Base-by-base conservation (phyloP, 2,888 invertebrate species). In the Dione vanillae region DNA sequence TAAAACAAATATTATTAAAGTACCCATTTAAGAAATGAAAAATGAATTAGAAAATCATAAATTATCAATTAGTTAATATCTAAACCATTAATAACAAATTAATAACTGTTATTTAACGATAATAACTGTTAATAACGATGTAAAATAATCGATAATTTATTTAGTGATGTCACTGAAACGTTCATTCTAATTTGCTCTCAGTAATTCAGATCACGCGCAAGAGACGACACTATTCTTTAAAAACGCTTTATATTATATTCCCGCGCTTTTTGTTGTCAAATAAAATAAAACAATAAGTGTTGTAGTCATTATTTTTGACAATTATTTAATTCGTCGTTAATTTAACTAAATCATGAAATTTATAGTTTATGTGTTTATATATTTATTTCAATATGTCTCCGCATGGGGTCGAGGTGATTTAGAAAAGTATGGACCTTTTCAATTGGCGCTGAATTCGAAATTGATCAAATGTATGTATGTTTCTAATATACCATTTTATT, bases 371-470 rank as follows among this genome's bases (percentile, higher is more conserved):
- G 61, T 74, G 27, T 47, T 72, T 11, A n/a, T 72, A 43, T 80
- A 40, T 47, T 66, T 74, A 41, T 68, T 75, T 52, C 58, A 61
- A 14, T 58, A 68, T 20, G 64, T 40, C 5, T 43, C 52, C 16
- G 67, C 79, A 0, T 86, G 85, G 79, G 84, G 84, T 0, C 80
- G 86, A 9, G 86, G 87, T 0, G 89, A 89, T 69, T 80, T 88
- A 68, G 90, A 90, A 61, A 89, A 86, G 73, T 91, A 86, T 78
- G 92, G 91, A 73, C 92, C 91, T 0, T 86, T 91, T 49, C 86
- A 86, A 73, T 51, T 88, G 14, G 87, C 83, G 1, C 72, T 92
- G 19, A 81, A 80, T 51, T 89, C 89, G 0, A 83, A 82, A 19
- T 79, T 89, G 45, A 85, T 91, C 5, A 90, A 91, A 84, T 91